Base-by-base conservation (phyloP, 2,888 invertebrate species). In the Seira sanloemensis region DNA sequence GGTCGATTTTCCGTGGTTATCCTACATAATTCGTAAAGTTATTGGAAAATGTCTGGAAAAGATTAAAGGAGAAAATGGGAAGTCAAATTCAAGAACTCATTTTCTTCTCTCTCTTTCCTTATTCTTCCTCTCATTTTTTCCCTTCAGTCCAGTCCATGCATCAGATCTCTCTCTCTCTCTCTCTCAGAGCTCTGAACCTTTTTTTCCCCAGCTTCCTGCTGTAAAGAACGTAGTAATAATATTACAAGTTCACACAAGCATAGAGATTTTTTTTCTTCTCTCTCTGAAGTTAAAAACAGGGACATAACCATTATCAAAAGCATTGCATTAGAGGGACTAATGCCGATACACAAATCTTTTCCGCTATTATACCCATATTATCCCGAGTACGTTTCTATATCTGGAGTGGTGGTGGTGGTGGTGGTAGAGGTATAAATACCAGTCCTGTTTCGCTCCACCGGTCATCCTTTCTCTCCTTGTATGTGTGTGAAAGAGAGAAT, bases 11-110 rank as follows among this genome's bases (percentile, higher is more conserved):
- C 82, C 78, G 83, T 88, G 88, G 88, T 89, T 88, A 88, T 88
- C 88, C 89, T 88, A 89, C 89, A 89, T 89, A 89, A 89, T 89
- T 89, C 89, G 88, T 88, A 87, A 87, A 88, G 88, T 89, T 89
- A 89, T 89, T 89, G 89, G 89, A 89, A 89, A 89, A 88, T 89
- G 89, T 89, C 89, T 85, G 81, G 82, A 88, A 82, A 89, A 88
- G 89, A 89, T 88, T 88, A 89, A 89, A 89, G 88, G 86, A 86
- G 88, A 87, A 88, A 87, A 88, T 87, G 88, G 89, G 86, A 89
- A 89, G 89, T 88, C 89, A 89, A 89, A 89, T 89, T 89, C 88
- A 82, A 87, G 86, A 87, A 89, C 89, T 89, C 89, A 89, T 89
- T 88, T 88, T 87, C 87, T 87, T 76, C 68, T 85, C 73, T 67